Evolutionary conservation across 2,113 vertebrate genomes (phyloP).

Genomic region (Labeo catla): DNA sequence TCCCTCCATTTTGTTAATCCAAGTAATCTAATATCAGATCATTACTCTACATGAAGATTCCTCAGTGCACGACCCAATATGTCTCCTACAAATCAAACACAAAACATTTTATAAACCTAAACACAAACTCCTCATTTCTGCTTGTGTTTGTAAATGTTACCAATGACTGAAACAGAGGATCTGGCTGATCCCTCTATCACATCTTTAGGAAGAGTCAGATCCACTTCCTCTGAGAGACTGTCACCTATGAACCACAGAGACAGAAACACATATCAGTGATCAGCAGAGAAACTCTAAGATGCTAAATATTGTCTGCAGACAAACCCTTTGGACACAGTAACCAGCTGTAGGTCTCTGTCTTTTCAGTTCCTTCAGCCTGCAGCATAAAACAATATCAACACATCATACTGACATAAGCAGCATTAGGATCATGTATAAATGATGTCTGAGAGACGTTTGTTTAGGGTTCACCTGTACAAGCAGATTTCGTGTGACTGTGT

Average conservation of each 20-base stretch:
- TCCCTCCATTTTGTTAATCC: not conserved
- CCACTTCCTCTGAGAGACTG: conserved; percentile 43
- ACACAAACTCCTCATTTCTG: not conserved
- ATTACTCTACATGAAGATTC: conserved; percentile 67
- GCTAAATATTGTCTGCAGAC: too few species aligned
- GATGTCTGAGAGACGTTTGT: not conserved
- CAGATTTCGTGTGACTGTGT: conserved; percentile 76
- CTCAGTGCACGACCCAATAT: conserved; percentile 81
- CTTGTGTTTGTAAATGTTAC: conserved; percentile 66
- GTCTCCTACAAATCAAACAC: conserved; percentile 77
- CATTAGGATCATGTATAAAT: not conserved
- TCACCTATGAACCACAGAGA: conserved; percentile 24
- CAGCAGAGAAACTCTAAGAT: not conserved
- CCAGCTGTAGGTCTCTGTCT: conserved; percentile 60
- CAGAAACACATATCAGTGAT: not conserved
- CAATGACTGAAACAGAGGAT: conserved; percentile 79
- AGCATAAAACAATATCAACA: not conserved
- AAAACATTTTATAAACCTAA: not conserved
- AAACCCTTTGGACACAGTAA: too few species aligned
- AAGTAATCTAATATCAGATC: too few species aligned
- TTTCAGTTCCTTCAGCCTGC: conserved; percentile 77
- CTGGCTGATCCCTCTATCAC: conserved; percentile 75
- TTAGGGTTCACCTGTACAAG: conserved; percentile 78
- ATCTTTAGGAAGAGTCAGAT: conserved; percentile 59
- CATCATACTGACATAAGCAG: not conserved